Conservation (phyloP, 2,113 vertebrate species). For the Sturnus vulgaris region DNA sequence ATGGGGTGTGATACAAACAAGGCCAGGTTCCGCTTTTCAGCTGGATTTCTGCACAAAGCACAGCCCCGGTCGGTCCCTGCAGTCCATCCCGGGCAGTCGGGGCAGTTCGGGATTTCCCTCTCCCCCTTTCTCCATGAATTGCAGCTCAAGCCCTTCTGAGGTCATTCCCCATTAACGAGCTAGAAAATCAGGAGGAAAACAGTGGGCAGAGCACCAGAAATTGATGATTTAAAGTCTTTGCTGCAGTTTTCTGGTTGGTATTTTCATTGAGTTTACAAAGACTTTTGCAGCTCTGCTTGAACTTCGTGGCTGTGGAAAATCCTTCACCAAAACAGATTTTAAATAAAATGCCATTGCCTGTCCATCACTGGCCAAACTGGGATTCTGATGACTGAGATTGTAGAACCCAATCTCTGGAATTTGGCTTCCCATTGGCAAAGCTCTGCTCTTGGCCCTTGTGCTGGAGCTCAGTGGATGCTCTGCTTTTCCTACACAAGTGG, state of each 20-base stretch:
- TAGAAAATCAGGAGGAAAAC: not conserved
- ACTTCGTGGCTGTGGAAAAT: not conserved
- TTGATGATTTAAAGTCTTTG: not conserved
- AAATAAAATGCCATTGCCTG: not conserved
- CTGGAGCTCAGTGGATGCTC: not conserved
- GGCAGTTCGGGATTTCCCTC: rapidly evolving
- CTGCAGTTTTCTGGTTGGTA: not conserved
- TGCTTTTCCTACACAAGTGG: not conserved
- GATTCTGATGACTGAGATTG: not conserved
- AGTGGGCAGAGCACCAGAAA: not conserved
- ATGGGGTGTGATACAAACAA: rapidly evolving
- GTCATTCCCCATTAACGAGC: rapidly evolving
- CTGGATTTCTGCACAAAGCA: rapidly evolving
- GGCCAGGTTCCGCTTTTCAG: rapidly evolving
- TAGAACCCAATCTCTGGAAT: not conserved
- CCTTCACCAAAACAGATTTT: not conserved
- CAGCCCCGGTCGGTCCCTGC: rapidly evolving
- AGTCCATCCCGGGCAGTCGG: rapidly evolving
- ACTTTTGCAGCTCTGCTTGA: not conserved
- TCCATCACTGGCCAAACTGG: not conserved
- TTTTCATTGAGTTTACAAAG: not conserved
- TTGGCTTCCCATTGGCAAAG: not conserved
- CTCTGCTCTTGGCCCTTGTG: not conserved
- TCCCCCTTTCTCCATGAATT: rapidly evolving
- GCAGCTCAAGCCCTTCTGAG: not conserved